Evolutionary conservation across 2,888 invertebrate genomes (phyloP).

Genomic region (Dexiosoma caninum): DNA sequence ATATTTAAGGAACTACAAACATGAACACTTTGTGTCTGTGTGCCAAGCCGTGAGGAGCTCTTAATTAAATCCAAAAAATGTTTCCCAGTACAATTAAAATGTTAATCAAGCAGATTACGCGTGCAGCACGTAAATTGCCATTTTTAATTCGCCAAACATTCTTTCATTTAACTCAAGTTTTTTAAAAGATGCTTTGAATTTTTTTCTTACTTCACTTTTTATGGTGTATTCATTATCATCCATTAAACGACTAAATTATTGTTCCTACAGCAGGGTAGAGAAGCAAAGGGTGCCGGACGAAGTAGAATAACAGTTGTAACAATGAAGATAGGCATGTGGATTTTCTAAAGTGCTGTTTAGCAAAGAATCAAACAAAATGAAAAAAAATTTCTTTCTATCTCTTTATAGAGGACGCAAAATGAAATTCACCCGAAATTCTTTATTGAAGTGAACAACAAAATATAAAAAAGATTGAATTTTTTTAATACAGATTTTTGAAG

Average conservation of each 20-base stretch:
- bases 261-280: background rate
- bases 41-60: background rate
- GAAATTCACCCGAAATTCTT: no score
- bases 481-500: no score
- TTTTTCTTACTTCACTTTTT: background rate
- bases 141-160: constrained; percentile 42
- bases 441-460: no score
- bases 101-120: constrained; percentile 65
- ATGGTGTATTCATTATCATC: constrained; percentile 19
- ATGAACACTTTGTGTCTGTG: background rate
- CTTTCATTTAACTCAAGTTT: background rate
- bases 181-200: background rate
- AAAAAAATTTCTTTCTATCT: no score
- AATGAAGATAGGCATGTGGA: no score
- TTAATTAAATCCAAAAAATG: constrained; percentile 47
- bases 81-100: constrained; percentile 61
- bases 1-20: background rate
- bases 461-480: no score
- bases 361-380: no score
- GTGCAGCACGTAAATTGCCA: constrained; percentile 61
- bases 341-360: no score
- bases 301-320: no score
- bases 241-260: constrained; percentile 12
- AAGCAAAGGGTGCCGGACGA: background rate
- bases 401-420: no score